Conservation (phyloP, 2,888 invertebrate species). For the Tenthredo mesomela region DNA sequence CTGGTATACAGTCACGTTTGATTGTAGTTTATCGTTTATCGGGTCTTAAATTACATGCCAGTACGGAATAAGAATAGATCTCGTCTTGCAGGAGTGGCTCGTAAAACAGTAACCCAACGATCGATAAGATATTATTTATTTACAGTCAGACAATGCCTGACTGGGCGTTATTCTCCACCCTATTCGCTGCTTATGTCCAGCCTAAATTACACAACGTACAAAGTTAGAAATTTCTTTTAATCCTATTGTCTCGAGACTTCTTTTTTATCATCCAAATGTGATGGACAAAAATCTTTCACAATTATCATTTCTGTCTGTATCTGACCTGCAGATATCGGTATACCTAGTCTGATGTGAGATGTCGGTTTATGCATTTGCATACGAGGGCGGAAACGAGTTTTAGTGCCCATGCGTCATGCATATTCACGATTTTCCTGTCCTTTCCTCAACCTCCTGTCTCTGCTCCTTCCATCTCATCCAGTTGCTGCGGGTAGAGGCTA, state of each 20-base stretch:
- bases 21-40: slow-evolving; percentile 59
- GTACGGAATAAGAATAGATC: slow-evolving; percentile 45
- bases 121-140: slow-evolving; percentile 47
- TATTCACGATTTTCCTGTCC: slow-evolving; percentile 74
- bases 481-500: slow-evolving; percentile 52
- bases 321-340: slow-evolving; percentile 56
- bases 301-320: neutral
- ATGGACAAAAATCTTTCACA: neutral
- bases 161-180: neutral
- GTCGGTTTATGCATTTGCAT: slow-evolving; percentile 72
- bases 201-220: neutral
- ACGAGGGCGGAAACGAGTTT: slow-evolving; percentile 70
- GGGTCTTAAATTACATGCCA: slow-evolving; percentile 55
- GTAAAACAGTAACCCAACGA: slow-evolving; percentile 31
- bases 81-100: slow-evolving; percentile 45
- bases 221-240: neutral
- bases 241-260: neutral
- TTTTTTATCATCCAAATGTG: neutral
- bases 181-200: neutral
- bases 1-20: slow-evolving; percentile 58
- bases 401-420: slow-evolving; percentile 77
- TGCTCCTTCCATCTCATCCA: slow-evolving; percentile 2
- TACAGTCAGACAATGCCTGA: slow-evolving; percentile 9
- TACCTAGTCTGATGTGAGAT: slow-evolving; percentile 63
- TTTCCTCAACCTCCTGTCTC: slow-evolving; percentile 30